Evolutionary conservation across 2,113 vertebrate genomes (phyloP).

Genomic region (Conger conger): DNA sequence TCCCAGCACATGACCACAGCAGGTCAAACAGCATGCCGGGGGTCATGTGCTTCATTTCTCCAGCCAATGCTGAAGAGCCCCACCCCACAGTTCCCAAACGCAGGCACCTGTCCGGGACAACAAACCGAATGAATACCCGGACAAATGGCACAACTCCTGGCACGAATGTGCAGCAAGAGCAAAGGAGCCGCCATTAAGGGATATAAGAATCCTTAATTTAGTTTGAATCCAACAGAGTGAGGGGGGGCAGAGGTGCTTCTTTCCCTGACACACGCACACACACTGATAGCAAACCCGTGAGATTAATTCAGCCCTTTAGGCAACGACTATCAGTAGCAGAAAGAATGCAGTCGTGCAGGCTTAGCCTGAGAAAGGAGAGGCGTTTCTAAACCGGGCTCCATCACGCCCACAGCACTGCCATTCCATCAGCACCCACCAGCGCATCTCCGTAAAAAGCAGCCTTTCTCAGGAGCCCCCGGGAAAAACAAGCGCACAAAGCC

Average conservation of each 20-base stretch:
- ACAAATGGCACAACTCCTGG: not conserved
- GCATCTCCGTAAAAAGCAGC: not conserved
- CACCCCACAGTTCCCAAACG: not conserved
- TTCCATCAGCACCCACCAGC: not conserved
- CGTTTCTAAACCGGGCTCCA: not conserved
- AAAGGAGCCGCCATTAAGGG: not conserved
- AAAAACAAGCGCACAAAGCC: not conserved
- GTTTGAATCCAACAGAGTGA: not conserved
- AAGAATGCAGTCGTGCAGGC: not conserved
- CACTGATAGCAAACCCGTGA: not conserved
- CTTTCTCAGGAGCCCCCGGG: not conserved
- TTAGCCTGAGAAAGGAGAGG: not conserved
- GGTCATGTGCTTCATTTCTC: not conserved
- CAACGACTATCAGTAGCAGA: not conserved
- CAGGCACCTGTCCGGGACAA: not conserved
- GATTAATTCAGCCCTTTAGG: not conserved
- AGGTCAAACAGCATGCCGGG: not conserved
- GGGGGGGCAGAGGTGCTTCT: not conserved
- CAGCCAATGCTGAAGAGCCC: not conserved
- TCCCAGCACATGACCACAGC: not conserved
- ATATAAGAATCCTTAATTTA: not conserved
- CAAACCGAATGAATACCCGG: not conserved
- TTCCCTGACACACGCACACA: not conserved
- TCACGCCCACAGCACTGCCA: not conserved
- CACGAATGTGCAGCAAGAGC: not conserved